phyloP scores from a whole-genome alignment of 2,113 vertebrate genomes.

The Suncus etruscus region DNA sequence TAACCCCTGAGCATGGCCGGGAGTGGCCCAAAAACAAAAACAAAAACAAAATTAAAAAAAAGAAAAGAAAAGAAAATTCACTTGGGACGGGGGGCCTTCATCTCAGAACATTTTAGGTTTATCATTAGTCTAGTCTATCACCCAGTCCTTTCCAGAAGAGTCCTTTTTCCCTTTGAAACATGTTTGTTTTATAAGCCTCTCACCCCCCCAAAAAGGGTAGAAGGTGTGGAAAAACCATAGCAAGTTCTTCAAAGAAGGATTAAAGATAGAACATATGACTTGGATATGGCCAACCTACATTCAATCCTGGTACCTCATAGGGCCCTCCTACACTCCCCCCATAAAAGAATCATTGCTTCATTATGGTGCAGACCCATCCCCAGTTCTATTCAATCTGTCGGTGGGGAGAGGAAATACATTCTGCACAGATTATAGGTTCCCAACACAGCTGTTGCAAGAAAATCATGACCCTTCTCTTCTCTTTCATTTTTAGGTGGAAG shows the following conservation, averaged over 20 bases:
- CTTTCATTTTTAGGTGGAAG: conserved; percentile 94
- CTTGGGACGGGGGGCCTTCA: background rate
- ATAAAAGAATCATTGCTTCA: background rate
- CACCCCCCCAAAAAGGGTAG: background rate
- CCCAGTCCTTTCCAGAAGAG: conserved; percentile 31
- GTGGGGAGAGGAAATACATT: too few relatives aligned
- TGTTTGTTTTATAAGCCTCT: background rate
- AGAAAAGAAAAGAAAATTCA: conserved; percentile 20
- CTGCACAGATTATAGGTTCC: too few relatives aligned
- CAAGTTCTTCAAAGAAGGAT: background rate
- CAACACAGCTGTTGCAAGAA: too few relatives aligned
- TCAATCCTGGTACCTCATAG: too few relatives aligned
- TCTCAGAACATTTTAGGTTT: background rate
- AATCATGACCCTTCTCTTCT: conserved; percentile 61
- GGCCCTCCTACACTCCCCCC: too few relatives aligned
- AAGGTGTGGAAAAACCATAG: background rate
- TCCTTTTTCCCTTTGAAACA: conserved; percentile 1
- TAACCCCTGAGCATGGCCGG: too few relatives aligned
- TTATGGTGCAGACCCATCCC: background rate
- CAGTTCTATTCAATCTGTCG: too few relatives aligned
- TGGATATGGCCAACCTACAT: too few relatives aligned
- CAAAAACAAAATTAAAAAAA: too few relatives aligned
- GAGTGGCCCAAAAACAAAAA: too few relatives aligned
- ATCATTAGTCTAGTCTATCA: background rate
- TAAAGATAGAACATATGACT: too few relatives aligned